Base-by-base conservation (phyloP, 2,797 vertebrate genomes). In the Pygocentrus nattereri region DNA sequence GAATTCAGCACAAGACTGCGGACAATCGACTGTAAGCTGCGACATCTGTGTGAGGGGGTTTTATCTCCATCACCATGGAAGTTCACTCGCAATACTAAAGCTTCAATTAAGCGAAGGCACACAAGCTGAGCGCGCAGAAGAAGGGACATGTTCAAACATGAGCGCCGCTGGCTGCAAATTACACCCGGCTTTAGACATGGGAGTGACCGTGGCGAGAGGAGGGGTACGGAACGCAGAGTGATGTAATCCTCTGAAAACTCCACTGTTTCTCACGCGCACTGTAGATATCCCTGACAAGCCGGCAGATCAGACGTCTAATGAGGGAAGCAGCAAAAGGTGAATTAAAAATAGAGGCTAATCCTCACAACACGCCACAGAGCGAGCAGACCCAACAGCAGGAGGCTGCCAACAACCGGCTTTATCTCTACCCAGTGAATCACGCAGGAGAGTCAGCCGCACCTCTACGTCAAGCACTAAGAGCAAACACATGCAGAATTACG, bases 261-360 rank as follows among this genome's bases (percentile, higher is more conserved):
- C 44, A 10, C 31, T 8, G 31, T 13, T 44, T 44, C 34, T 68
- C 65, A 2, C 38, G 27, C 49, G n/a, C 8, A 2, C 47, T 19
- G 25, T 8, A 27, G 25, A 30, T 5, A 16, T 25, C 21, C 27
- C 16, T 4, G 8, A 27, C 21, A 19, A 19, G 49, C 69, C 3
- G 49, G 23, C 73, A 44, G 54, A 74, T 59, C 47, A 44, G 38
- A 56, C 49, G 27, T 31, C 54, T 62, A 62, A 75, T 21, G 6
- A 72, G 70, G 49, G 27, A 72, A 18, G 10, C 25, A 8, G 70
- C 64, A 59, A 19, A 62, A 82, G 31, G 52, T 18, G 61, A 79
- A 54, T 49, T 72, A 50, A 71, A 85, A 79, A 80, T 76, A 77
- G 77, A 25, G 16, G 31, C 19, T 58, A 84, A 72, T 44, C 44